These are phyloP conservation scores for Copsychus sechellarum DNA, from an alignment of 2,113 vertebrate genomes.

Conservation along the genomic window DNA sequence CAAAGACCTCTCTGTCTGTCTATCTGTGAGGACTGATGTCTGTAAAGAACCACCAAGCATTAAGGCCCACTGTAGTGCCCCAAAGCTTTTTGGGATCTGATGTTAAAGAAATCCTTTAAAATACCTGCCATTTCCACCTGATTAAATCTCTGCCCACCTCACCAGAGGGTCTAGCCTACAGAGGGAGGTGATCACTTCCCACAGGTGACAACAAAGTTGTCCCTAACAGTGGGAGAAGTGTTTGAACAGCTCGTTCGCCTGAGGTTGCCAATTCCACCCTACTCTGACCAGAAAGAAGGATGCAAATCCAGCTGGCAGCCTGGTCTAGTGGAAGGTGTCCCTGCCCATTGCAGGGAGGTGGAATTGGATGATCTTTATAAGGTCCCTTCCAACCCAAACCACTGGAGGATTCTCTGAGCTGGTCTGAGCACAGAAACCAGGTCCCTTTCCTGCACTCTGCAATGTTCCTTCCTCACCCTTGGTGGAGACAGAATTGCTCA, in stretches of 20 bases:
- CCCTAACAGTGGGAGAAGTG: background rate
- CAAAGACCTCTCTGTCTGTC: background rate
- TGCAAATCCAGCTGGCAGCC: background rate
- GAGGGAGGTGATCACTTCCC: background rate
- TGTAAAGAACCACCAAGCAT: background rate
- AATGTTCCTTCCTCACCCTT: fast-evolving
- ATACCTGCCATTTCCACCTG: background rate
- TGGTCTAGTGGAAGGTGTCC: background rate
- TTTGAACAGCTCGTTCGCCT: background rate
- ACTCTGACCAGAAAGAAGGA: background rate
- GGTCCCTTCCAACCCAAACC: background rate
- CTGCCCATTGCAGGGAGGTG: background rate
- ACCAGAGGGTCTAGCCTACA: background rate
- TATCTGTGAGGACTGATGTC: background rate
- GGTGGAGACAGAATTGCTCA: background rate
- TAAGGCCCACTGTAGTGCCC: background rate
- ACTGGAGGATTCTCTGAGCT: background rate
- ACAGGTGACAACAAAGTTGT: background rate
- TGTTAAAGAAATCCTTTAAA: background rate
- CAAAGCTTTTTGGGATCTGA: background rate
- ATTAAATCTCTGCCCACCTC: background rate
- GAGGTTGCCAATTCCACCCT: background rate
- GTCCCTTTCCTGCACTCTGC: background rate
- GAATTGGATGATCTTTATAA: background rate
- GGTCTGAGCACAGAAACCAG: background rate